Percentiles rank a stretch among this genome's conserved stretches.
These are phyloP conservation scores for Chromis chromis DNA, from an alignment of 2,797 vertebrate species.

Conservation along the genomic window DNA sequence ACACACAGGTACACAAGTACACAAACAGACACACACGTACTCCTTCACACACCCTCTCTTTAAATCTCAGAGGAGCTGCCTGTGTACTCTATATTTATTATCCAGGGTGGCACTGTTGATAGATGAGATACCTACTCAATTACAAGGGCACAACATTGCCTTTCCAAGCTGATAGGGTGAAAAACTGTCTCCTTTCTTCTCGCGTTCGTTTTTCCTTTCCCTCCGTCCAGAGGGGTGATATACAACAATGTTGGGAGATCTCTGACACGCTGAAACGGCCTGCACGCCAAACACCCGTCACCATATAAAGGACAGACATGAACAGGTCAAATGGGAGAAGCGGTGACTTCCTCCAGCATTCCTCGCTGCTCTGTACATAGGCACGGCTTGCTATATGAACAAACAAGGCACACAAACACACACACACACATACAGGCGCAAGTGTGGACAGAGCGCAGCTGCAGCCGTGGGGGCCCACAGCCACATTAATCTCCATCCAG, in stretches of 20 bases:
- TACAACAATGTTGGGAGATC: constrained; percentile 72
- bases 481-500: constrained; percentile 84
- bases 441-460: constrained; percentile 43
- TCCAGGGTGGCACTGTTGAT: constrained; percentile 88
- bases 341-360: constrained; percentile 36
- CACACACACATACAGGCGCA: constrained; percentile 25
- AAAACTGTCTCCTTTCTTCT: constrained; percentile 84
- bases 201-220: constrained; percentile 58
- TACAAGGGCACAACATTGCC: constrained; percentile 90
- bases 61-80: constrained; percentile 84
- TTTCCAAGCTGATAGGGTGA: constrained; percentile 87
- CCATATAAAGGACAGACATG: constrained; percentile 59
- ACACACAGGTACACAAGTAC: constrained; percentile 29
- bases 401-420: constrained; percentile 18
- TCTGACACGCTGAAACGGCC: constrained; percentile 47
- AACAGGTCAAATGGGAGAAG: constrained; percentile 44
- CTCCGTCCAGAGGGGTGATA: constrained; percentile 74
- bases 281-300: constrained; percentile 55
- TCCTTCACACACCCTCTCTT: constrained; percentile 76
- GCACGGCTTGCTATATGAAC: constrained; percentile 5
- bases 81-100: constrained; percentile 89
- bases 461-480: constrained; percentile 57
- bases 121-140: constrained; percentile 90
- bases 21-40: constrained; percentile 61
- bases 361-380: constrained; percentile 1